phyloP scores from a whole-genome alignment of 2,888 invertebrate species.

The Folsomia candida region DNA sequence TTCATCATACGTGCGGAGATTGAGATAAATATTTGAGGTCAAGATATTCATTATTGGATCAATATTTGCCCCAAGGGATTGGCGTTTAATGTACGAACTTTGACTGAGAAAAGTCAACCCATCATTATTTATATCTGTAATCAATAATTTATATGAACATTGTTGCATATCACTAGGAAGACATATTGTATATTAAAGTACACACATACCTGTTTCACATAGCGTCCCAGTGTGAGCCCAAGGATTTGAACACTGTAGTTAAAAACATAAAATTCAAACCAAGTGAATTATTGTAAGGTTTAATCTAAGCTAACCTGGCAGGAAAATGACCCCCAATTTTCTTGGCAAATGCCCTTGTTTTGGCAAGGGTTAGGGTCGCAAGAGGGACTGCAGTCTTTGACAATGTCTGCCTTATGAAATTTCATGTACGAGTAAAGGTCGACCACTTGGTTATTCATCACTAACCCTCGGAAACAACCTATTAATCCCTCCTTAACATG shows the following conservation, averaged over 20 bases:
- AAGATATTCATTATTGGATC: constrained; percentile 72
- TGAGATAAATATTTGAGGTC: constrained; percentile 77
- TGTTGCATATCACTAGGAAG: not conserved
- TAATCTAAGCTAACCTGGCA: too few relatives aligned
- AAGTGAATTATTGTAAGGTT: too few relatives aligned
- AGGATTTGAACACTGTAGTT: constrained; percentile 86
- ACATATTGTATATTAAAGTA: constrained; percentile 3
- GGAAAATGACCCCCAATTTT: constrained; percentile 64
- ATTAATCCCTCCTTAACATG: constrained; percentile 84
- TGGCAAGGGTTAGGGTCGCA: constrained; percentile 92
- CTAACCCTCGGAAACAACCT: constrained; percentile 88
- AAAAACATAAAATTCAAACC: too few relatives aligned
- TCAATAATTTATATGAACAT: constrained; percentile 31
- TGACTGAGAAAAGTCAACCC: constrained; percentile 81
- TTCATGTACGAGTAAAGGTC: constrained; percentile 91
- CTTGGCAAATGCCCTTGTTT: constrained; percentile 74
- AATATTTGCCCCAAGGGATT: constrained; percentile 65
- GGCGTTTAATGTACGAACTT: constrained; percentile 75
- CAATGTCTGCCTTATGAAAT: constrained; percentile 84
- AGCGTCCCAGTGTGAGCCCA: constrained; percentile 88
- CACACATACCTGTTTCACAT: constrained; percentile 80
- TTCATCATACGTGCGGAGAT: constrained; percentile 80
- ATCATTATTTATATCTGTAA: constrained; percentile 82
- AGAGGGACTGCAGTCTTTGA: constrained; percentile 88
- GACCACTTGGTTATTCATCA: constrained; percentile 85